Evolutionary conservation across 2,797 vertebrate genomes (phyloP).

Genomic region (Margarornis squamiger): DNA sequence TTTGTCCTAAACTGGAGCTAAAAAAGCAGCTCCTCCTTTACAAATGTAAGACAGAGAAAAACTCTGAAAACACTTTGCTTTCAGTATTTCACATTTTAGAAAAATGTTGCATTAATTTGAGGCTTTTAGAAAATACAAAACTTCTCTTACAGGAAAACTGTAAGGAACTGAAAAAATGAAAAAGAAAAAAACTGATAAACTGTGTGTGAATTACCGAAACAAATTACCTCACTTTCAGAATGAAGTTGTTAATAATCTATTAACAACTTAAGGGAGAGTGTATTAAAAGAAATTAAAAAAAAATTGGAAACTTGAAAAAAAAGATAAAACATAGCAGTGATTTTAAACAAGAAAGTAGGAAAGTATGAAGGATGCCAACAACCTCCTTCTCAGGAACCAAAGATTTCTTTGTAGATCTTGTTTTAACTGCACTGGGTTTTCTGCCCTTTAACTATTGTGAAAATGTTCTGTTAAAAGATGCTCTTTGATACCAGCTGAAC

Average conservation of each 20-base stretch:
- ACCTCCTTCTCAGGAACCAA: neutral
- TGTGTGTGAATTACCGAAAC: neutral
- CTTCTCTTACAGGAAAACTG: neutral
- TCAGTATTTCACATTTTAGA: neutral
- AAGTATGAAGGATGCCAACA: neutral
- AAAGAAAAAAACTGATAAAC: neutral
- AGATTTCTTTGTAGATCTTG: neutral
- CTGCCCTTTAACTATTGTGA: neutral
- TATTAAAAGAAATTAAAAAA: neutral
- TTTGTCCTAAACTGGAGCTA: neutral
- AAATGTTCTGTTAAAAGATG: neutral
- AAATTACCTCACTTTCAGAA: neutral
- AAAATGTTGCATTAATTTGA: neutral
- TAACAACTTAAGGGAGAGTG: neutral
- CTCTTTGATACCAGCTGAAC: neutral
- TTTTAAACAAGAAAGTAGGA: neutral
- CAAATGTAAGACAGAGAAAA: neutral
- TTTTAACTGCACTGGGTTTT: neutral
- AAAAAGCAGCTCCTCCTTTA: neutral
- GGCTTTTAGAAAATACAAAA: neutral
- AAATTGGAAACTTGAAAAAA: neutral
- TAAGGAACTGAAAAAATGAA: neutral
- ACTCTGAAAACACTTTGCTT: neutral
- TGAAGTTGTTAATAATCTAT: neutral
- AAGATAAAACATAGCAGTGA: neutral